Evolutionary conservation across 2,113 vertebrate genomes (phyloP).

Genomic region (cattle (Bos taurus)): ARS-UCD2.0 NC_037348.1:58673001-58673500

Average conservation of each 20-base stretch:
- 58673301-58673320: background rate
- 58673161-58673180: background rate
- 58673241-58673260: background rate
- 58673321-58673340: background rate
- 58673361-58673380: background rate
- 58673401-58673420: background rate
- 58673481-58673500: background rate
- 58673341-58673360: fast-evolving
- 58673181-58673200: background rate
- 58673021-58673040: background rate
- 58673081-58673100: background rate
- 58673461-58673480: background rate
- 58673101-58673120: background rate
- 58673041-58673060: background rate
- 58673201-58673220: background rate
- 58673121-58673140: background rate
- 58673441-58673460: background rate
- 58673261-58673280: background rate
- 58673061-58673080: background rate
- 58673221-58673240: background rate
- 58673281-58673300: background rate
- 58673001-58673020: background rate
- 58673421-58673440: background rate
- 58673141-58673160: background rate
- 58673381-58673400: background rate